Conservation (phyloP, 2,888 invertebrate species). For the Eugnorisma glareosa region DNA sequence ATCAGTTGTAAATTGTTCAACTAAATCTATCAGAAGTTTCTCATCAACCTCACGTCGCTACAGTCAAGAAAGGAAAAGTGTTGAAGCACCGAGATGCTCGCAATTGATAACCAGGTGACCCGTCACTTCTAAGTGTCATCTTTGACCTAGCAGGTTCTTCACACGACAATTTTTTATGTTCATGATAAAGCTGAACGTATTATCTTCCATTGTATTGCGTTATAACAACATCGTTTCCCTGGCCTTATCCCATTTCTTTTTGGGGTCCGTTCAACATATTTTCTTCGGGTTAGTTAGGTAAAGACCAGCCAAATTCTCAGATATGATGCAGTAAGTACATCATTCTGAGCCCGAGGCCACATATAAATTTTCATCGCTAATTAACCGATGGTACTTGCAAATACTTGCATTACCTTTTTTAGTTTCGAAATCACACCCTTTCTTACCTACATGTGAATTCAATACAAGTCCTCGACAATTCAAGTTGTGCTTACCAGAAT, state of each 20-base stretch:
- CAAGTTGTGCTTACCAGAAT: background rate
- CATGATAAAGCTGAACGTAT: background rate
- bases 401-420: background rate
- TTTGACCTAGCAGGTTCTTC: constrained; percentile 22
- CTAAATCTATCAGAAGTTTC: constrained; percentile 25
- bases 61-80: constrained; percentile 30
- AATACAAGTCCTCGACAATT: background rate
- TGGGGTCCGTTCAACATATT: background rate
- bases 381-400: no score
- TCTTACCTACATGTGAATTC: background rate
- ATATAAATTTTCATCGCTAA: no score
- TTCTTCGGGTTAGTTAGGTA: no score
- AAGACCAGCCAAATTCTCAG: no score
- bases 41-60: constrained; percentile 22
- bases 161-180: constrained; percentile 2
- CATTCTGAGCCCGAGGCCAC: no score
- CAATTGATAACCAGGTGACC: constrained; percentile 24
- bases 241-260: background rate
- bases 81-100: constrained; percentile 4
- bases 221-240: background rate
- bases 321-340: no score
- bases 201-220: background rate
- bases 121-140: constrained; percentile 18
- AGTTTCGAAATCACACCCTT: background rate
- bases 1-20: background rate